Evolutionary conservation across 2,113 vertebrate species (phyloP), one percentile per base, ranked within the genome.

Genomic region (Puntigrus tetrazona): DNA sequence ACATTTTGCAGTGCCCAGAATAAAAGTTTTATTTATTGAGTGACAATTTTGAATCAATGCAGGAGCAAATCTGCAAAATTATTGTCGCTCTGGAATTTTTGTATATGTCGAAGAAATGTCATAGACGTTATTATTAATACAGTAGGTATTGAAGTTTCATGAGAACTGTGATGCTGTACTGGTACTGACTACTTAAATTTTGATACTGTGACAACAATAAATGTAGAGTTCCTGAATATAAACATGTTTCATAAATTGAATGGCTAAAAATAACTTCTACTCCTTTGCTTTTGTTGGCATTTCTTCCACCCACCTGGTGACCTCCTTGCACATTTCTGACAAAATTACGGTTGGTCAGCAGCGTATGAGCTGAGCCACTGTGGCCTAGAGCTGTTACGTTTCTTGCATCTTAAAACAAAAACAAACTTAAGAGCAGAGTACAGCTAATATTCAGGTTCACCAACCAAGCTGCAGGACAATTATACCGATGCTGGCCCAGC

Each of bases 391-490:
- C 69, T 43, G 36, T 43, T 72, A 43, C 10, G 14, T 43, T 72
- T 43, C 22, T 72, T n/a, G n/a, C n/a, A n/a, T n/a, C 36, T 41
- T 11, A n/a, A 41, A 41, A n/a, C 36, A 41, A 25, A 72, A 72
- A 72, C 22, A 43, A 63, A n/a, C 36, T 13, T n/a, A n/a, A 70
- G 36, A 72, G 11, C 4, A 72, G 69, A 43, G 22, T 22, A 72
- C 22, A 41, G 34, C 67, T 70, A 70, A 70, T 70, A 41, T 70
- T 38, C 34, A 70, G 20, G 67, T 70, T 70, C 36, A 22, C 67
- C 63, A 70, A 38, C 38, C n/a, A n/a, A 3, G 5, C 5, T 25
- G 38, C 69, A 72, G 22, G 38, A 16, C 38, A 72, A 43, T 43
- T 25, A 43, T 72, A n/a, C 38, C 43, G 22, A 72, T 43, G 1